A percentile compares a stretch with the other conserved stretches of the same genome.
phyloP scores from a whole-genome alignment of 2,888 invertebrate species.

The Ceraclea dissimilis region DNA sequence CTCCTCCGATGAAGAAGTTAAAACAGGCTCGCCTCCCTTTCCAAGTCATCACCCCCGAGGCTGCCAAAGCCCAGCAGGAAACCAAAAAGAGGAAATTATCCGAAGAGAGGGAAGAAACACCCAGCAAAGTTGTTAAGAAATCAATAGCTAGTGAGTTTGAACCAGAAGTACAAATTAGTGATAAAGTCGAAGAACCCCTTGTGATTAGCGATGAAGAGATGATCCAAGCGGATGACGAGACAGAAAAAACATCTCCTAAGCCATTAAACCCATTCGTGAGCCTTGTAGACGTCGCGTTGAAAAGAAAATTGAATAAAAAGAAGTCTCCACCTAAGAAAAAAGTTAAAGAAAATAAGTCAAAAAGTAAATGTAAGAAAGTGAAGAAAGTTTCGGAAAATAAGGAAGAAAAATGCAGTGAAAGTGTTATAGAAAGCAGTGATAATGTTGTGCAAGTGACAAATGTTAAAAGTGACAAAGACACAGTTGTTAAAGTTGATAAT shows the following conservation, averaged over 20 bases:
- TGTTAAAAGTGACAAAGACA: slow-evolving; percentile 3
- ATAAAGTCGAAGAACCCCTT: slow-evolving; percentile 32
- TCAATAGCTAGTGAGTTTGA: slow-evolving; percentile 36
- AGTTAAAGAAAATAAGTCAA: slow-evolving; percentile 4
- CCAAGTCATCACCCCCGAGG: slow-evolving; percentile 42
- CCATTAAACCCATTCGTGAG: slow-evolving; percentile 38
- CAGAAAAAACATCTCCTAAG: slow-evolving; percentile 15
- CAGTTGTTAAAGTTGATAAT: slow-evolving; percentile 17
- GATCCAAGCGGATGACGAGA: slow-evolving; percentile 13
- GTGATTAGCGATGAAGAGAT: slow-evolving; percentile 41
- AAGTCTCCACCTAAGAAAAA: slow-evolving; percentile 26
- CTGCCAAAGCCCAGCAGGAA: slow-evolving; percentile 30
- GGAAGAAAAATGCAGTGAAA: not conserved
- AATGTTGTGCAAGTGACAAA: slow-evolving; percentile 9
- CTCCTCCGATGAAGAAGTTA: slow-evolving; percentile 41
- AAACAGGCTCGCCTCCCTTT: slow-evolving; percentile 57
- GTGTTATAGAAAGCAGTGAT: no score
- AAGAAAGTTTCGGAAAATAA: not conserved
- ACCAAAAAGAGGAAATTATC: slow-evolving; percentile 44
- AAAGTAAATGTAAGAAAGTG: not conserved
- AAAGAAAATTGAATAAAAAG: slow-evolving; percentile 39
- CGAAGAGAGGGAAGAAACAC: slow-evolving; percentile 34
- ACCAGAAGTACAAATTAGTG: slow-evolving; percentile 1
- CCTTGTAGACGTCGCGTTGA: slow-evolving; percentile 39
- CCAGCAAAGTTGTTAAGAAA: slow-evolving; percentile 39